phyloP scores from a whole-genome alignment of 1,140 invertebrate species.

The Achatina immaculata region DNA sequence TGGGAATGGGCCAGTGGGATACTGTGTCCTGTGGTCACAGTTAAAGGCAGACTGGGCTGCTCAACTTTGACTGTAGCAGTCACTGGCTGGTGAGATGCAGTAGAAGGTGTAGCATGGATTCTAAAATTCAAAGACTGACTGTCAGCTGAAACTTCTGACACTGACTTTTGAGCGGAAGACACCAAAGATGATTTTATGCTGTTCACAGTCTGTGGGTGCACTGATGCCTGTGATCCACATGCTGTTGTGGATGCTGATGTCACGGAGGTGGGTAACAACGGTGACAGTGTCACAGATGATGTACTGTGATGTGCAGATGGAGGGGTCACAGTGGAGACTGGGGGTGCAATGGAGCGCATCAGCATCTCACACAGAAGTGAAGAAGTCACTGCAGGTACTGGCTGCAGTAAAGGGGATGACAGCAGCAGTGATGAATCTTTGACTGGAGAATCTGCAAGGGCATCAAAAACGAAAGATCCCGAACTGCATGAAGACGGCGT shows the following conservation, averaged over 20 bases:
- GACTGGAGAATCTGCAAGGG: slow-evolving; percentile 12
- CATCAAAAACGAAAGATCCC: slow-evolving; percentile 15
- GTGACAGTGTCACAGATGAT: background rate
- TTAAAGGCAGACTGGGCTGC: background rate
- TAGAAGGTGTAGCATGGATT: background rate
- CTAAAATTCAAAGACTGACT: background rate
- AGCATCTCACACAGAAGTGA: slow-evolving; percentile 15
- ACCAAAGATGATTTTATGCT: background rate
- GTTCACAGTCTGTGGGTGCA: background rate
- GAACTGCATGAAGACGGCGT: background rate
- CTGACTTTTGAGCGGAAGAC: background rate
- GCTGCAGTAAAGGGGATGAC: background rate
- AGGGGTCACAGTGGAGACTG: background rate
- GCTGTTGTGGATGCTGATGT: background rate
- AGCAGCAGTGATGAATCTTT: background rate
- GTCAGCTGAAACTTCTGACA: background rate
- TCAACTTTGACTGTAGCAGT: background rate
- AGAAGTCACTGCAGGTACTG: background rate
- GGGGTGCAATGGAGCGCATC: background rate
- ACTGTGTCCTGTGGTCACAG: background rate
- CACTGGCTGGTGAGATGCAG: background rate
- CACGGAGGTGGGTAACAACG: too few relatives aligned
- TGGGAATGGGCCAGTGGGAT: background rate
- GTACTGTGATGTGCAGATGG: too few relatives aligned
- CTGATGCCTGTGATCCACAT: background rate